phyloP scores from a whole-genome alignment of 2,797 vertebrate genomes.

The Sebastes aleutianus region DNA sequence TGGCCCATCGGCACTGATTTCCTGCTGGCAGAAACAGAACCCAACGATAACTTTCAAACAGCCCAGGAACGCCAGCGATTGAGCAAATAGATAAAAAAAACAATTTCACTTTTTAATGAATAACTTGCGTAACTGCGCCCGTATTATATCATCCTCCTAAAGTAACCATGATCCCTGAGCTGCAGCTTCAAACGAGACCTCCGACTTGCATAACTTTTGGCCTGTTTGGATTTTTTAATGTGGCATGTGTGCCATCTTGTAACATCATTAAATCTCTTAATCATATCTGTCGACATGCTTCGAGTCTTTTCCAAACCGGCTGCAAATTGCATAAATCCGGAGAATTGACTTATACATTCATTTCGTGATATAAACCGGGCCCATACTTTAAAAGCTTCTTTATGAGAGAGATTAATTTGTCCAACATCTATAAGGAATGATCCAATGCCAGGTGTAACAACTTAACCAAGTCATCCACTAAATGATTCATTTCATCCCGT shows the following conservation, averaged over 20 bases:
- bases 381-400: constrained; percentile 30
- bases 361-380: constrained; percentile 21
- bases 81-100: constrained; percentile 29
- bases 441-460: constrained; percentile 28
- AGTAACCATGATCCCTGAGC: not conserved
- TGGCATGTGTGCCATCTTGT: not conserved
- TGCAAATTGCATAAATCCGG: constrained; percentile 48
- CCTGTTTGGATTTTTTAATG: not conserved
- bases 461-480: constrained; percentile 33
- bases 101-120: constrained; percentile 27
- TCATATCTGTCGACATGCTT: constrained; percentile 8
- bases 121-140: constrained; percentile 15
- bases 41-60: constrained; percentile 34
- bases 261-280: not conserved
- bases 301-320: constrained; percentile 20
- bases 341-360: constrained; percentile 23
- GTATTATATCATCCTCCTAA: constrained; percentile 8
- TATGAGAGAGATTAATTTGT: constrained; percentile 19
- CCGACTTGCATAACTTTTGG: constrained; percentile 19
- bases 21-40: constrained; percentile 11
- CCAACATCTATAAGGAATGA: constrained; percentile 18
- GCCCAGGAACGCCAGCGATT: constrained; percentile 1
- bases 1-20: not conserved
- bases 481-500: constrained; percentile 20
- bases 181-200: not conserved